A percentile compares a stretch with the other conserved stretches of the same genome.
phyloP scores from a whole-genome alignment of 2,888 invertebrate species.

The Coleophora deauratella region DNA sequence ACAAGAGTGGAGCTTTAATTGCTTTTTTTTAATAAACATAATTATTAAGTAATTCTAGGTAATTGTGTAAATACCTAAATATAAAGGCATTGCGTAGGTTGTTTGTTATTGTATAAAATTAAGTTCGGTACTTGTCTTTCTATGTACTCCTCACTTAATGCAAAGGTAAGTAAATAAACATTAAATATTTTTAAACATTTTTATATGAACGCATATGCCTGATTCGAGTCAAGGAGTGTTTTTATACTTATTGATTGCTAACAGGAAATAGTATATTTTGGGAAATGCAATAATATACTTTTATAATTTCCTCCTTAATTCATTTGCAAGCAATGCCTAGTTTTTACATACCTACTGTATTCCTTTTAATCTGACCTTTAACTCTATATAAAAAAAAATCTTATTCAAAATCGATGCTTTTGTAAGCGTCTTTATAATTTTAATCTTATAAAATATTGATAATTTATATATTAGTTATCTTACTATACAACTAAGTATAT shows the following conservation, averaged over 20 bases:
- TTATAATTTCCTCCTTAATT: slow-evolving; percentile 12
- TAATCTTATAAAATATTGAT: too few relatives aligned
- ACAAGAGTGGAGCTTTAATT: slow-evolving; percentile 51
- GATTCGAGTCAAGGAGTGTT: slow-evolving; percentile 18
- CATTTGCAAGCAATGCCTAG: slow-evolving; percentile 16
- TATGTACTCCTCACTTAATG: slow-evolving; percentile 29
- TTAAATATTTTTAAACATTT: too few relatives aligned
- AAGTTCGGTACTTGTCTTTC: slow-evolving; percentile 37
- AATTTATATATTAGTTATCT: too few relatives aligned
- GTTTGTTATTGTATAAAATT: slow-evolving; percentile 33
- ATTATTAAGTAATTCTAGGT: slow-evolving; percentile 39
- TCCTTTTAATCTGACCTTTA: slow-evolving; percentile 22
- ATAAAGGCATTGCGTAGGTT: slow-evolving; percentile 40
- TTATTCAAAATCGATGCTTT: slow-evolving; percentile 18
- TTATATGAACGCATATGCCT: slow-evolving; percentile 30
- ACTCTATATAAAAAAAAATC: too few relatives aligned
- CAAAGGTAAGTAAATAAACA: slow-evolving; percentile 14
- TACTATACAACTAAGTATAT: slow-evolving; percentile 14
- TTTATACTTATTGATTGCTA: slow-evolving; percentile 19
- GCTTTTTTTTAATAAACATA: slow-evolving; percentile 30
- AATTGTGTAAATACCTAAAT: slow-evolving; percentile 55
- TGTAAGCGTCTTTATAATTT: slow-evolving; percentile 36
- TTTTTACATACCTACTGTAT: too few relatives aligned
- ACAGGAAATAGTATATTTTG: slow-evolving; percentile 16
- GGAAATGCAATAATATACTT: slow-evolving; percentile 21